phyloP scores from a whole-genome alignment of 2,113 vertebrate genomes.

The Semicossyphus pulcher region DNA sequence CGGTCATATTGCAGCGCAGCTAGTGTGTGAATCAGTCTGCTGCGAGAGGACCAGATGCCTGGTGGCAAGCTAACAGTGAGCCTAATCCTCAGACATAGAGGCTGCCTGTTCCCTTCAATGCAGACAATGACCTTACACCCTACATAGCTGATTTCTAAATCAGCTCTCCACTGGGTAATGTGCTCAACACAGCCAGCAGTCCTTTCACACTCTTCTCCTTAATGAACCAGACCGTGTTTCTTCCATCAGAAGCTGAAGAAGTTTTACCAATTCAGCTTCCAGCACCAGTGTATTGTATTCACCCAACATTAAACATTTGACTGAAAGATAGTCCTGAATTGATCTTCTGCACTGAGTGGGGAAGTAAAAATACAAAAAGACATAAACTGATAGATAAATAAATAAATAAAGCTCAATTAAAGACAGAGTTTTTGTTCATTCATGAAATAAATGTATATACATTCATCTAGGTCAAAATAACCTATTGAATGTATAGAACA shows the following conservation, averaged over 20 bases:
- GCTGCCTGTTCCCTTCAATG: conserved; percentile 75
- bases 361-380: no score
- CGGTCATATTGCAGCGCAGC: conserved; percentile 79
- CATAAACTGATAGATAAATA: no score
- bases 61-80: conserved; percentile 67
- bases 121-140: conserved; percentile 78
- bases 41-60: conserved; percentile 76
- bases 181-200: conserved; percentile 53
- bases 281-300: no score
- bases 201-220: conserved; percentile 4
- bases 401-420: no score
- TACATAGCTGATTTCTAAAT: conserved; percentile 87
- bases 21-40: conserved; percentile 70
- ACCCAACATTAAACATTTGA: no score
- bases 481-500: neutral
- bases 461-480: neutral
- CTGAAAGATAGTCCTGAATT: no score
- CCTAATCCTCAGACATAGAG: conserved; percentile 76
- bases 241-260: neutral
- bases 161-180: conserved; percentile 57
- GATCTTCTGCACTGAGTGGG: no score
- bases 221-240: conserved; percentile 20
- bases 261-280: neutral
- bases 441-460: no score
- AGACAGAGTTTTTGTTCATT: no score